phyloP scores from a whole-genome alignment of 1,140 invertebrate genomes.

The Ostrea edulis region DNA sequence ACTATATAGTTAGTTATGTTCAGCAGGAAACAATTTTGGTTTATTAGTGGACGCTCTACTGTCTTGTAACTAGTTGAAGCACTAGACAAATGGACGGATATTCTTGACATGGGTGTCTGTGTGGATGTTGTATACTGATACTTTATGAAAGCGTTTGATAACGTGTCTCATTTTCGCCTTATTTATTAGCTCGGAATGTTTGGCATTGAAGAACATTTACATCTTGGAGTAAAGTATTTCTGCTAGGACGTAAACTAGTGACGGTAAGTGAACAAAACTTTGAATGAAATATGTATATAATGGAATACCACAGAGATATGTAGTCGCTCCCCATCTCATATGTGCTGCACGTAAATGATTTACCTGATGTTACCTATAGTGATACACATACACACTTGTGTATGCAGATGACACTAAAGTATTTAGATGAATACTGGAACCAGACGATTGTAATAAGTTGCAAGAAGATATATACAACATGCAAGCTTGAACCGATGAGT shows the following conservation, averaged over 20 bases:
- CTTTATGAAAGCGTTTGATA: constrained; percentile 34
- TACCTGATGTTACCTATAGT: background rate
- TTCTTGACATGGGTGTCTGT: constrained; percentile 2
- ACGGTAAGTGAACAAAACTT: background rate
- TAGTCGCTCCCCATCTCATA: constrained; percentile 18
- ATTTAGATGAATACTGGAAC: background rate
- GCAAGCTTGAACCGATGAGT: constrained; percentile 19
- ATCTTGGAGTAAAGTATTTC: constrained; percentile 13
- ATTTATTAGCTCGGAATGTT: background rate
- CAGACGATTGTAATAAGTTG: background rate
- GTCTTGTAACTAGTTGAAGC: too few relatives aligned
- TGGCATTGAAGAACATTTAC: background rate
- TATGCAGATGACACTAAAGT: constrained; percentile 41
- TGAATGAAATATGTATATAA: background rate
- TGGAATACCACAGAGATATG: constrained; percentile 32
- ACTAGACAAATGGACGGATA: constrained; percentile 33
- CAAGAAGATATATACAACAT: constrained; percentile 34
- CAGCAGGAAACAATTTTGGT: too few relatives aligned
- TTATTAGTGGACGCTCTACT: too few relatives aligned
- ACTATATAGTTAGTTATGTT: too few relatives aligned
- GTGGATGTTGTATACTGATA: constrained; percentile 14
- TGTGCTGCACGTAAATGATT: constrained; percentile 42
- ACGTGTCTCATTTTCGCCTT: background rate
- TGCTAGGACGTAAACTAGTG: constrained; percentile 2
- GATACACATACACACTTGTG: background rate